These are phyloP conservation scores for Coelopa pilipes DNA, from an alignment of 2,888 invertebrate genomes.

Conservation along the genomic window DNA sequence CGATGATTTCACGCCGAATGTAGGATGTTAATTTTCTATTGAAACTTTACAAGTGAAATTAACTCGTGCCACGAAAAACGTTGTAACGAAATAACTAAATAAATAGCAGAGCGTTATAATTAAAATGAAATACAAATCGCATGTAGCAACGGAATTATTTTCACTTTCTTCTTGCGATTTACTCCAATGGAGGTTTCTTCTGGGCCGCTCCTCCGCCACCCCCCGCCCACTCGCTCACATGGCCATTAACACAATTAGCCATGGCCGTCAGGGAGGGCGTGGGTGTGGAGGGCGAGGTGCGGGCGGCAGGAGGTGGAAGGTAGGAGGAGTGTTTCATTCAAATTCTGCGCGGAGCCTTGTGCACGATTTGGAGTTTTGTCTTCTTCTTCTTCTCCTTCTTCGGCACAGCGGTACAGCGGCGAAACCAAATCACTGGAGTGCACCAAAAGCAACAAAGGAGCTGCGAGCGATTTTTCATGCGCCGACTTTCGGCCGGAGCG, in stretches of 20 bases:
- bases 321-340: neutral
- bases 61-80: slow-evolving; percentile 1
- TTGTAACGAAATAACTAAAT: neutral
- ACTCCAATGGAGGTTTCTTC: slow-evolving; percentile 14
- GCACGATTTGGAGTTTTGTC: neutral
- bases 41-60: slow-evolving; percentile 13
- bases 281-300: neutral
- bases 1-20: neutral
- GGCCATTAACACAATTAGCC: slow-evolving; percentile 30
- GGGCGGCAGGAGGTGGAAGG: neutral
- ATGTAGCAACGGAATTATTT: slow-evolving; percentile 28
- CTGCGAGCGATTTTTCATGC: neutral
- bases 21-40: slow-evolving; percentile 18
- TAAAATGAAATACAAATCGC: neutral
- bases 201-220: neutral
- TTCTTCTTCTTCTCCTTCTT: too few relatives aligned
- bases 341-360: neutral
- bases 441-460: neutral
- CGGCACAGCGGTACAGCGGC: neutral
- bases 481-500: neutral
- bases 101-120: neutral
- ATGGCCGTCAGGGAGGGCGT: neutral
- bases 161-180: slow-evolving; percentile 38
- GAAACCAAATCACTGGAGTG: neutral
- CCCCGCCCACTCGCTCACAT: neutral